These are phyloP conservation scores for Apoderus coryli DNA, from an alignment of 2,888 invertebrate species.

Conservation along the genomic window DNA sequence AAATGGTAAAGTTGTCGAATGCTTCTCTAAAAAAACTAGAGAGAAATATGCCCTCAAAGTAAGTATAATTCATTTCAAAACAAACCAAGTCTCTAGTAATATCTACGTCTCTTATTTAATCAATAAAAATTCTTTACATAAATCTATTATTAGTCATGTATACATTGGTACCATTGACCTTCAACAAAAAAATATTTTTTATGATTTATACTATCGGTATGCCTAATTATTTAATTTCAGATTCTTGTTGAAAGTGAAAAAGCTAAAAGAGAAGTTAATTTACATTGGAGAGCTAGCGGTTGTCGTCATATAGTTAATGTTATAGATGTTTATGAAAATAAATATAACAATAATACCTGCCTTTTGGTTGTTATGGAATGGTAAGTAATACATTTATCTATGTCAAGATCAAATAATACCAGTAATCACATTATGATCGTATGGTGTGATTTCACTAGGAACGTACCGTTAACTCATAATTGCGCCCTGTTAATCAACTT, in stretches of 20 bases:
- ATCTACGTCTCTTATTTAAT: too few relatives aligned
- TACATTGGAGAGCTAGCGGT: conserved; percentile 86
- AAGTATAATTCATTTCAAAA: too few relatives aligned
- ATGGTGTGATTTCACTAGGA: too few relatives aligned
- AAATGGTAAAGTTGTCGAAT: conserved; percentile 97
- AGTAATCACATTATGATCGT: too few relatives aligned
- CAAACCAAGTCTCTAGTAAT: too few relatives aligned
- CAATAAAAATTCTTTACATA: too few relatives aligned
- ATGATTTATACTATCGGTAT: too few relatives aligned
- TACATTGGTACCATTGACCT: too few relatives aligned
- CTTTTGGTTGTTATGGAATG: conserved; percentile 99
- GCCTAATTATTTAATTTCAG: conserved; percentile 37
- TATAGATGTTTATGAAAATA: conserved; percentile 91
- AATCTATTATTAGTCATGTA: too few relatives aligned
- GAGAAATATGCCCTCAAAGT: conserved; percentile 88
- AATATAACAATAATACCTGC: conserved; percentile 82
- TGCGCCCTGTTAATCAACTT: too few relatives aligned
- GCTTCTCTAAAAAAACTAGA: conserved; percentile 60
- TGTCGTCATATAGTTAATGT: conserved; percentile 88
- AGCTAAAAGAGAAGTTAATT: conserved; percentile 85
- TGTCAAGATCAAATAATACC: conserved; percentile 5
- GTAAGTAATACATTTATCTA: conserved; percentile 34
- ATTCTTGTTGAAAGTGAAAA: conserved; percentile 84
- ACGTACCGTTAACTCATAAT: too few relatives aligned
- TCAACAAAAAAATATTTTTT: too few relatives aligned